These are phyloP conservation scores for Xenus cinereus DNA, from an alignment of 2,113 vertebrate genomes.

Conservation along the genomic window DNA sequence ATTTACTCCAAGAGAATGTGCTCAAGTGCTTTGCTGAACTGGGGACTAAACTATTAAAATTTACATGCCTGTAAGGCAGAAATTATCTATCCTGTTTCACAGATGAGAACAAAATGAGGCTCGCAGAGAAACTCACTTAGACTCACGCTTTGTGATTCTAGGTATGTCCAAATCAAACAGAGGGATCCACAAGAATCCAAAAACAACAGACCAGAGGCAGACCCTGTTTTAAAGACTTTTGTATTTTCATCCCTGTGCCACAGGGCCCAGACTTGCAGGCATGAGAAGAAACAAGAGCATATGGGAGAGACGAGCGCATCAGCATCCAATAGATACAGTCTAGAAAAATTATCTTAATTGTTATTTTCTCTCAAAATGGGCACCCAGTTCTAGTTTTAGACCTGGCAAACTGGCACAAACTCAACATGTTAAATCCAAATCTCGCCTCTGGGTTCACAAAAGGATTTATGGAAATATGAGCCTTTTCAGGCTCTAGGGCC, in stretches of 20 bases:
- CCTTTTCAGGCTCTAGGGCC: background rate
- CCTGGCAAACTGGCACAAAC: background rate
- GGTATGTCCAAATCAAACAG: constrained; percentile 8
- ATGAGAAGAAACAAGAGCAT: background rate
- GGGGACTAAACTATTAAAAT: background rate
- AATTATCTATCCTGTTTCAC: background rate
- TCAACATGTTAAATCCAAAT: background rate
- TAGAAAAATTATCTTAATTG: background rate
- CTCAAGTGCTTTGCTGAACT: constrained; percentile 29
- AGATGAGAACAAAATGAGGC: background rate
- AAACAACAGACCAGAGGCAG: background rate
- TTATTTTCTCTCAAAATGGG: background rate
- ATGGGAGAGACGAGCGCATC: background rate
- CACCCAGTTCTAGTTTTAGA: background rate
- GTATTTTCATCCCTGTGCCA: background rate
- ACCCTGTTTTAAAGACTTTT: background rate
- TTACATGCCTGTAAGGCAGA: constrained; percentile 24
- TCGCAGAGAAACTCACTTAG: background rate
- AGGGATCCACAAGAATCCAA: background rate
- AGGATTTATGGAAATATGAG: background rate
- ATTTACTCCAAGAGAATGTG: background rate
- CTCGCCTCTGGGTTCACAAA: background rate
- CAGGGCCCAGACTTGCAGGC: background rate
- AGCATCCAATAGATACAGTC: rapidly evolving
- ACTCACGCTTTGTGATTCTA: background rate